Percentiles rank a stretch among this genome's conserved stretches.
These are phyloP conservation scores for Drosophila ananassae DNA, from an alignment of 1,140 invertebrate genomes.

Conservation along the genomic window DNA sequence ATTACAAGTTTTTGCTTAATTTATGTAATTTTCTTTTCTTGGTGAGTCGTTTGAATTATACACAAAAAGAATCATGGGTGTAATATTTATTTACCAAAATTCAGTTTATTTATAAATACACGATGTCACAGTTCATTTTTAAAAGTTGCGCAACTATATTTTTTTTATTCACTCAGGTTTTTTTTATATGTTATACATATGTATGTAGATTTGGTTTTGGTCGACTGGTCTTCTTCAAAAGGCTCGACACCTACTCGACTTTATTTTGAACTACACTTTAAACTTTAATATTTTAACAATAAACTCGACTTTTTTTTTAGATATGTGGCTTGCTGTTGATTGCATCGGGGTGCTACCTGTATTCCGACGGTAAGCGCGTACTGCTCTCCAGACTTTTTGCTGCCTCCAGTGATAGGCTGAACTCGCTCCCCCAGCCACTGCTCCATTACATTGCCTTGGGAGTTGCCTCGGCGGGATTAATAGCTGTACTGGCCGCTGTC, in stretches of 20 bases:
- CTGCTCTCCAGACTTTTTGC: constrained; percentile 88
- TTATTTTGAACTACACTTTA: neutral
- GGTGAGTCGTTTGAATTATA: constrained; percentile 50
- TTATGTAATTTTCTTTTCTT: constrained; percentile 79
- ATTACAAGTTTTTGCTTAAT: constrained; percentile 77
- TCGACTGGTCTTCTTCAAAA: constrained; percentile 44
- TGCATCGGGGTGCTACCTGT: constrained; percentile 88
- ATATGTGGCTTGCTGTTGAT: constrained; percentile 89
- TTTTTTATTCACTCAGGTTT: too few relatives aligned
- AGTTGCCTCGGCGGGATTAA: constrained; percentile 87
- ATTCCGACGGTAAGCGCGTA: constrained; percentile 88
- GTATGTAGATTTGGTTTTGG: constrained; percentile 26
- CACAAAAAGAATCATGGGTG: neutral
- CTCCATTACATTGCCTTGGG: constrained; percentile 90
- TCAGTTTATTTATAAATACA: too few relatives aligned
- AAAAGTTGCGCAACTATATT: too few relatives aligned
- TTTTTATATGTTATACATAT: too few relatives aligned
- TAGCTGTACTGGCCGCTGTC: constrained; percentile 87
- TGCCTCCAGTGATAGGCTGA: constrained; percentile 85
- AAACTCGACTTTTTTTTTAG: constrained; percentile 84
- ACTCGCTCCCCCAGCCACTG: constrained; percentile 87
- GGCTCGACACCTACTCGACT: constrained; percentile 1
- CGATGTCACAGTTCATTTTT: too few relatives aligned
- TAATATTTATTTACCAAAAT: too few relatives aligned
- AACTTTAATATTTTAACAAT: neutral